These are phyloP conservation scores for Amphiprion clarkii DNA, from an alignment of 2,797 vertebrate species.

Conservation along the genomic window DNA sequence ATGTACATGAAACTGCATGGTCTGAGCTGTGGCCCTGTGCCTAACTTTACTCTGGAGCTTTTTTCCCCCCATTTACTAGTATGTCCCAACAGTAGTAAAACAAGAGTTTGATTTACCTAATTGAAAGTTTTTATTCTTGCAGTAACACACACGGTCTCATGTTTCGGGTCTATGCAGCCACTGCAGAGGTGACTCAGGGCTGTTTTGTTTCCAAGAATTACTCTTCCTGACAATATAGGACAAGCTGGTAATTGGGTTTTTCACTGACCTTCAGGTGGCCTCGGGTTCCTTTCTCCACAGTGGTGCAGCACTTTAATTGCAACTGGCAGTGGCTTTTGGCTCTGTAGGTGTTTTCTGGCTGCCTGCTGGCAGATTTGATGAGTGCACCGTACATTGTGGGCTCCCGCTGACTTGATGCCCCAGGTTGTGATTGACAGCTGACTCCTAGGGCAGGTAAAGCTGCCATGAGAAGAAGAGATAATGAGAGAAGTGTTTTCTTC, in stretches of 20 bases:
- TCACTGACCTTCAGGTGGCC: constrained; percentile 68
- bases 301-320: constrained; percentile 73
- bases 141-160: neutral
- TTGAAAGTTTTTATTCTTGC: constrained; percentile 42
- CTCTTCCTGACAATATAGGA: constrained; percentile 58
- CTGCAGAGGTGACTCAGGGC: constrained; percentile 53
- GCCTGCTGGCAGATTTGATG: constrained; percentile 62
- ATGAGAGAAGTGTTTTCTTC: constrained; percentile 58
- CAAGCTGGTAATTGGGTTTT: constrained; percentile 78
- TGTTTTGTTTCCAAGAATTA: constrained; percentile 56
- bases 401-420: constrained; percentile 51
- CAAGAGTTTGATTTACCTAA: constrained; percentile 63
- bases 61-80: constrained; percentile 54
- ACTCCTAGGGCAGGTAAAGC: constrained; percentile 59
- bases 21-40: constrained; percentile 59
- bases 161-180: constrained; percentile 15
- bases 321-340: constrained; percentile 51
- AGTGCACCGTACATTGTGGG: constrained; percentile 44
- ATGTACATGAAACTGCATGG: constrained; percentile 68
- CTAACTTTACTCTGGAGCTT: constrained; percentile 38
- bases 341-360: constrained; percentile 48
- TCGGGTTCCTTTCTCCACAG: constrained; percentile 29
- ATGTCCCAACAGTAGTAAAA: constrained; percentile 79
- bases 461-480: constrained; percentile 56
- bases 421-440: constrained; percentile 72